Percentiles rank a stretch among this genome's conserved stretches.
Evolutionary conservation across 2,797 vertebrate genomes (phyloP).

Genomic region (Epinephelus malabaricus): DNA sequence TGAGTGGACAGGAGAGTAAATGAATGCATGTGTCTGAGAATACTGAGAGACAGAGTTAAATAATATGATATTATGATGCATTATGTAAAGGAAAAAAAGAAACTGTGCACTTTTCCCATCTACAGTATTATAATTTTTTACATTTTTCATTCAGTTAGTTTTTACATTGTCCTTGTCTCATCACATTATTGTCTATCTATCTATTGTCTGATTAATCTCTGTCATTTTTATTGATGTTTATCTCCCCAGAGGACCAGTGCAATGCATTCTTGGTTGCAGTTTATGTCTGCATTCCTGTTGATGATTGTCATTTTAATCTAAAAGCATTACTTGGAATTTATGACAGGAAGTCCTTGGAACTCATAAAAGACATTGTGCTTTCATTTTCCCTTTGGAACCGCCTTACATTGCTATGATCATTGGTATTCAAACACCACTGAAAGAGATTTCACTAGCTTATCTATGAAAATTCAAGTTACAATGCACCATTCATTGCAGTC

Average conservation of each 20-base stretch:
- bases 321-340: slow-evolving; percentile 58
- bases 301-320: slow-evolving; percentile 71
- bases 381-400: slow-evolving; percentile 43
- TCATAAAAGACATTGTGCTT: slow-evolving; percentile 22
- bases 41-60: slow-evolving; percentile 76
- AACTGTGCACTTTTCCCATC: slow-evolving; percentile 92
- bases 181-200: slow-evolving; percentile 61
- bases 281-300: slow-evolving; percentile 59
- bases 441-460: slow-evolving; percentile 36
- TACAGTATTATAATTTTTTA: slow-evolving; percentile 83
- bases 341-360: slow-evolving; percentile 35
- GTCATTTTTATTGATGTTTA: slow-evolving; percentile 88
- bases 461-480: slow-evolving; percentile 4
- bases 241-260: slow-evolving; percentile 89
- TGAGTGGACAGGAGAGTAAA: slow-evolving; percentile 42
- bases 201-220: slow-evolving; percentile 55
- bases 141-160: slow-evolving; percentile 61
- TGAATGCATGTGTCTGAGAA: slow-evolving; percentile 66
- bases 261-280: slow-evolving; percentile 87
- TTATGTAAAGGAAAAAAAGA: slow-evolving; percentile 72
- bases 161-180: slow-evolving; percentile 67
- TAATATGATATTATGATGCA: slow-evolving; percentile 80
- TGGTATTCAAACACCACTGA: slow-evolving; percentile 28
- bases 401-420: slow-evolving; percentile 56
- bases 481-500: background rate